Conservation (phyloP, 1,140 invertebrate species). For the Melipona quadrifasciata region DNA sequence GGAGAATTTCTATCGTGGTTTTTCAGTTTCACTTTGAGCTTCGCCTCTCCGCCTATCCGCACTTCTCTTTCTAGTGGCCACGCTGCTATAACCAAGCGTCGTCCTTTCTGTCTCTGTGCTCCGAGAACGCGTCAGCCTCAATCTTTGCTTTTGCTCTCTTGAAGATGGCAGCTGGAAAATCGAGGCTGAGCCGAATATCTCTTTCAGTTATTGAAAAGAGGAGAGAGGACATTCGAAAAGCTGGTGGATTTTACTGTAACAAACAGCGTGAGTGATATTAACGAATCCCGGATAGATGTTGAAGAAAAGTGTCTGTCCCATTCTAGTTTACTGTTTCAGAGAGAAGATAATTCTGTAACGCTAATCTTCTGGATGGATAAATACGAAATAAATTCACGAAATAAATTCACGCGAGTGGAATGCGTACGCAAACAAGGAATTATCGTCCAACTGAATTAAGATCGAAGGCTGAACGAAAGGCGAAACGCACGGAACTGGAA, state of each 20-base stretch:
- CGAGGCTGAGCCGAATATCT: background rate
- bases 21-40: slow-evolving; percentile 39
- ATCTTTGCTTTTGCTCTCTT: background rate
- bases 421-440: background rate
- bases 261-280: no score
- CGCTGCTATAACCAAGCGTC: background rate
- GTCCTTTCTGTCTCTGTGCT: background rate
- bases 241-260: background rate
- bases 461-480: background rate
- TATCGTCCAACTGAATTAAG: background rate
- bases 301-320: no score
- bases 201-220: background rate
- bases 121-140: background rate
- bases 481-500: background rate
- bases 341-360: no score
- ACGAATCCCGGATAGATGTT: no score
- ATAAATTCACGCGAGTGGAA: no score
- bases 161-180: background rate
- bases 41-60: background rate
- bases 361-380: no score
- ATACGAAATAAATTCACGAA: no score
- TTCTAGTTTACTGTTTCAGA: no score
- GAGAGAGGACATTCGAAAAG: no score
- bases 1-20: slow-evolving; percentile 43
- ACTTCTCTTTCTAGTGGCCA: background rate